Percentiles rank a stretch among this genome's conserved stretches.
Evolutionary conservation across 1,140 invertebrate genomes (phyloP).

Genomic region (Tetramorium alpestre): DNA sequence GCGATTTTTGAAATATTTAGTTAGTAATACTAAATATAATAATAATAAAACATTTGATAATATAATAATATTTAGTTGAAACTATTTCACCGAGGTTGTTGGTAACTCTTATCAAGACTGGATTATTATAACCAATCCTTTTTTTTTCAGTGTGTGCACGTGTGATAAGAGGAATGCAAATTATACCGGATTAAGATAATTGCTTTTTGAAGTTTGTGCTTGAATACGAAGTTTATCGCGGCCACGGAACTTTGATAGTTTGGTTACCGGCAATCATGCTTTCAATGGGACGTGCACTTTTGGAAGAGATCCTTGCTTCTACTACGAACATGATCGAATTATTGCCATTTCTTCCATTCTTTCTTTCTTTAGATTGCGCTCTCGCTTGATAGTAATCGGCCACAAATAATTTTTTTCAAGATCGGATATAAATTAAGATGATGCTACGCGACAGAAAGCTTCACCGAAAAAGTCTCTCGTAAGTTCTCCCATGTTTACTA

Average conservation of each 20-base stretch:
- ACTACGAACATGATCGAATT: not conserved
- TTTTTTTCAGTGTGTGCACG: not conserved
- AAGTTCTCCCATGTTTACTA: constrained; percentile 2
- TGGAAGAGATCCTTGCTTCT: not conserved
- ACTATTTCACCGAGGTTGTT: too few relatives aligned
- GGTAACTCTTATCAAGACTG: too few relatives aligned
- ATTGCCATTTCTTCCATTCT: not conserved
- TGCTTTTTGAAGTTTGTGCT: not conserved
- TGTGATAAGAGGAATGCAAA: not conserved
- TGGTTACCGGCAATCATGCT: not conserved
- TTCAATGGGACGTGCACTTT: not conserved
- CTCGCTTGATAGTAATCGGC: not conserved
- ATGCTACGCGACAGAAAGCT: not conserved
- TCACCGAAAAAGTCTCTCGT: not conserved
- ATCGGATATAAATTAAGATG: constrained; percentile 10
- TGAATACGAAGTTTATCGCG: not conserved
- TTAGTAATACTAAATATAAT: too few relatives aligned
- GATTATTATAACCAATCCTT: too few relatives aligned
- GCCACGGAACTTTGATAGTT: constrained; percentile 6
- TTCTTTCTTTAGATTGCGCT: not conserved
- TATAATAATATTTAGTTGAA: too few relatives aligned
- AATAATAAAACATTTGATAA: too few relatives aligned
- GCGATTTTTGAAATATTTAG: too few relatives aligned
- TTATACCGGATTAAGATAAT: not conserved
- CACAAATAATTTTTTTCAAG: constrained; percentile 11